Percentiles rank a stretch among this genome's conserved stretches.
Conservation (phyloP, 2,888 invertebrate species). For the Eretmocerus hayati region DNA sequence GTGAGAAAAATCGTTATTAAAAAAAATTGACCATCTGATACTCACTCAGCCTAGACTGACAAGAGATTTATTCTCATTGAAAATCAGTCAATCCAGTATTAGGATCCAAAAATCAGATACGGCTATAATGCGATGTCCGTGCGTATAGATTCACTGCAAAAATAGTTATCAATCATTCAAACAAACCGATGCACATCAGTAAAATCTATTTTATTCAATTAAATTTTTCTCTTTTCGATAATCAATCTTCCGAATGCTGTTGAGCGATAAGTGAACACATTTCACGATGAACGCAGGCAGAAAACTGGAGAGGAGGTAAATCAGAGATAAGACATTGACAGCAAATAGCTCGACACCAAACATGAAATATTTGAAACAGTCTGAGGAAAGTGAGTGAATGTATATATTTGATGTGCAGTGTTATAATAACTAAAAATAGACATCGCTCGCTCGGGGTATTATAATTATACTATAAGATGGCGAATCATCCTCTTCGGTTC, state of each 20-base stretch:
- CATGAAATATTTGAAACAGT: constrained; percentile 4
- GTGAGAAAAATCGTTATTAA: background rate
- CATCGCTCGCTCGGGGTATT: constrained; percentile 4
- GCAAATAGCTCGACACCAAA: constrained; percentile 6
- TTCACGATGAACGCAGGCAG: constrained; percentile 12
- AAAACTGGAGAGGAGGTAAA: background rate
- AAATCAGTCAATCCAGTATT: no score
- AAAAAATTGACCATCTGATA: background rate
- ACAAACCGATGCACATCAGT: no score
- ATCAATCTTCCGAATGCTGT: no score
- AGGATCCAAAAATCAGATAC: no score
- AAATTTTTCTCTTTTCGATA: no score
- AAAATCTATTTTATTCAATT: no score
- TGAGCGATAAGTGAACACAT: no score
- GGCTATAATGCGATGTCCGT: no score
- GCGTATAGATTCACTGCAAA: no score
- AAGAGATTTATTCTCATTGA: constrained; percentile 10
- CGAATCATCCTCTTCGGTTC: constrained; percentile 7
- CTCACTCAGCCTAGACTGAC: constrained; percentile 1
- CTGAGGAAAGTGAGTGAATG: constrained; percentile 4
- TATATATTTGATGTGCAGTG: constrained; percentile 14
- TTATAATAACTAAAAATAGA: constrained; percentile 22
- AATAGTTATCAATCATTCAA: no score
- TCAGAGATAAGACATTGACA: constrained; percentile 7
- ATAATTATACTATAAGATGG: constrained; percentile 11